phyloP scores from a whole-genome alignment of 1,140 invertebrate genomes.

The Orchestia grillus region DNA sequence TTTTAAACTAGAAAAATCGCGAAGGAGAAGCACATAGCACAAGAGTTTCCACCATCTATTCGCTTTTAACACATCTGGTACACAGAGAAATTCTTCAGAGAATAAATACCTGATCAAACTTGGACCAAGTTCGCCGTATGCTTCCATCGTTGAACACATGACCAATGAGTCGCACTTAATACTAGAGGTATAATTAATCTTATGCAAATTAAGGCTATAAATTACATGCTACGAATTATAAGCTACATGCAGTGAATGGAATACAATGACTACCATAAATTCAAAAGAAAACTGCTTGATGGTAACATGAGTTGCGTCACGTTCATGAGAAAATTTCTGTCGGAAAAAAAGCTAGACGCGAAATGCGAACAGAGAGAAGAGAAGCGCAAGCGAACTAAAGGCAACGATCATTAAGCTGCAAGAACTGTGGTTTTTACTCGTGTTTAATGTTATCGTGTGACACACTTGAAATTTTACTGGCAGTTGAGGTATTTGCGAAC shows the following conservation, averaged over 20 bases:
- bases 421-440: not conserved
- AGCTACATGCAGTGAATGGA: not conserved
- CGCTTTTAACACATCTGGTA: not conserved
- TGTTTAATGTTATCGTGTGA: no score
- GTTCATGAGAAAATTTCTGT: not conserved
- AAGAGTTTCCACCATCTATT: not conserved
- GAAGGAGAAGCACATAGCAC: not conserved
- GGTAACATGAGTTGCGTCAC: not conserved
- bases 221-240: not conserved
- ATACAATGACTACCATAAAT: not conserved
- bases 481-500: no score
- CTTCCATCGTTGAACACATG: not conserved
- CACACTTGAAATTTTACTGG: no score
- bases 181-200: not conserved
- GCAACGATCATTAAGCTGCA: not conserved
- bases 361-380: not conserved
- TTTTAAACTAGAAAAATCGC: no score
- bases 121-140: not conserved
- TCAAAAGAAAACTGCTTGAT: not conserved
- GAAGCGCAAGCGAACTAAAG: not conserved
- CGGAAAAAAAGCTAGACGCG: not conserved
- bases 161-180: not conserved
- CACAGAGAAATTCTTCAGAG: not conserved
- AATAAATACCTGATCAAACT: not conserved
- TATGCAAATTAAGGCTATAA: not conserved